Evolutionary conservation across 2,888 invertebrate genomes (phyloP).

Genomic region (Drosophila merina): DNA sequence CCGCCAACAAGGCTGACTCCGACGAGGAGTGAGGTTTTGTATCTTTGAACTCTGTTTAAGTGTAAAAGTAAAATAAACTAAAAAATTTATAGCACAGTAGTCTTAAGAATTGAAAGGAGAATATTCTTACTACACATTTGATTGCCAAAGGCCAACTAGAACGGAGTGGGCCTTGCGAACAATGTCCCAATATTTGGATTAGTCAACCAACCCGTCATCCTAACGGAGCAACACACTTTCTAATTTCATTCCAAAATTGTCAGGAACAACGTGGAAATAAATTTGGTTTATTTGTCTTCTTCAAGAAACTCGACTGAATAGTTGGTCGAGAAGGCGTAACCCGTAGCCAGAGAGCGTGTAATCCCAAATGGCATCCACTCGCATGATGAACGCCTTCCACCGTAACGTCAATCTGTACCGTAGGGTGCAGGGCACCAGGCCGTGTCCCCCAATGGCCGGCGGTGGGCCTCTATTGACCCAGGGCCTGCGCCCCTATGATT

Average conservation of each 20-base stretch:
- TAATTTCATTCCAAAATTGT: constrained; percentile 26
- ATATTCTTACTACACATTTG: no score
- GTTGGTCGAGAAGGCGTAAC: background rate
- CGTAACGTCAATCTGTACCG: constrained; percentile 21
- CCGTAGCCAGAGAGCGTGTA: constrained; percentile 11
- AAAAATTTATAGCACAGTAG: background rate
- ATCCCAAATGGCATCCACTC: constrained; percentile 43
- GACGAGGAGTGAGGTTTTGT: constrained; percentile 68
- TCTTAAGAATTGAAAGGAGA: background rate
- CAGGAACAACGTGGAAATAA: constrained; percentile 8
- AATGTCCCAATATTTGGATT: constrained; percentile 1
- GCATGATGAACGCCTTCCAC: constrained; percentile 15
- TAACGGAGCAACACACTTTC: constrained; percentile 18
- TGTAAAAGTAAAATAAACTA: constrained; percentile 1
- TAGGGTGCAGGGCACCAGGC: constrained; percentile 9
- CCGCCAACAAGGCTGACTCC: constrained; percentile 65
- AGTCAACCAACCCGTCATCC: constrained; percentile 6
- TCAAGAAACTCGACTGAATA: constrained; percentile 1
- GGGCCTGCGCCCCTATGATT: background rate
- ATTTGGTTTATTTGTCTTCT: constrained; percentile 2
- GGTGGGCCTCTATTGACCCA: background rate
- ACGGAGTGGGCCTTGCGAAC: constrained; percentile 2
- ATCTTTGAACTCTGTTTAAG: background rate
- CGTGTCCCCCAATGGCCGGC: background rate
- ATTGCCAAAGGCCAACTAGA: background rate